A percentile compares a stretch with the other conserved stretches of the same genome.
These are phyloP conservation scores for Odontamblyopus lacepedii DNA, from an alignment of 2,797 vertebrate species.

Conservation along the genomic window DNA sequence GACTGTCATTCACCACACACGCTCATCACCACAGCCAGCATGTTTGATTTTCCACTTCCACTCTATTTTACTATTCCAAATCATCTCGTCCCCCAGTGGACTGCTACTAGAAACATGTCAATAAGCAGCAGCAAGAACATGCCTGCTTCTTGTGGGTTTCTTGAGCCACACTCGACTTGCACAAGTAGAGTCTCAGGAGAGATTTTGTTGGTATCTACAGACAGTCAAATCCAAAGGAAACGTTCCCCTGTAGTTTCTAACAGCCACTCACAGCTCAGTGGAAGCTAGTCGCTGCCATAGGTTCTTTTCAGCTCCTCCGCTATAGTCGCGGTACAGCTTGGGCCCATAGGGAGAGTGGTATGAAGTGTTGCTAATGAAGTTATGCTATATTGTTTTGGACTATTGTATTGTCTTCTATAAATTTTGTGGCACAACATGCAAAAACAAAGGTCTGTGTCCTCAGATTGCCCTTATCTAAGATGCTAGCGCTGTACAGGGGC, in stretches of 20 bases:
- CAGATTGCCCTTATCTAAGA: neutral
- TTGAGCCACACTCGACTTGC: constrained; percentile 32
- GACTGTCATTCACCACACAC: constrained; percentile 51
- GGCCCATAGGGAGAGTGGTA: constrained; percentile 9
- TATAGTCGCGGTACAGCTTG: constrained; percentile 1
- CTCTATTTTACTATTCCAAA: constrained; percentile 59
- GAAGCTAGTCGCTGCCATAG: constrained; percentile 19
- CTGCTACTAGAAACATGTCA: constrained; percentile 40
- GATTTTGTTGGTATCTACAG: constrained; percentile 21
- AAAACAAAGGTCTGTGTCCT: neutral
- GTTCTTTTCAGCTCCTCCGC: constrained; percentile 19
- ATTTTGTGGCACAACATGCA: neutral
- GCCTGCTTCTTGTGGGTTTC: constrained; percentile 35
- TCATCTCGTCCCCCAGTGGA: constrained; percentile 49
- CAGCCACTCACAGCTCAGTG: constrained; percentile 14
- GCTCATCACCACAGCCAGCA: constrained; percentile 57
- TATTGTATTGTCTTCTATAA: neutral
- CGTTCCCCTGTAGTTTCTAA: constrained; percentile 24
- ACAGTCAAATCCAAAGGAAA: constrained; percentile 36
- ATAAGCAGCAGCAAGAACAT: constrained; percentile 40
- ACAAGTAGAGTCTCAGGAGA: constrained; percentile 42
- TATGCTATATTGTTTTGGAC: neutral
- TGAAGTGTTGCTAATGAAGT: constrained; percentile 1
- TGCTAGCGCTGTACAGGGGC: neutral
- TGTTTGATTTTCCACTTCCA: constrained; percentile 61